Percentiles rank a stretch among this genome's conserved stretches.
Evolutionary conservation across 2,797 vertebrate species (phyloP).

Genomic region (Eulemur rubriventer): DNA sequence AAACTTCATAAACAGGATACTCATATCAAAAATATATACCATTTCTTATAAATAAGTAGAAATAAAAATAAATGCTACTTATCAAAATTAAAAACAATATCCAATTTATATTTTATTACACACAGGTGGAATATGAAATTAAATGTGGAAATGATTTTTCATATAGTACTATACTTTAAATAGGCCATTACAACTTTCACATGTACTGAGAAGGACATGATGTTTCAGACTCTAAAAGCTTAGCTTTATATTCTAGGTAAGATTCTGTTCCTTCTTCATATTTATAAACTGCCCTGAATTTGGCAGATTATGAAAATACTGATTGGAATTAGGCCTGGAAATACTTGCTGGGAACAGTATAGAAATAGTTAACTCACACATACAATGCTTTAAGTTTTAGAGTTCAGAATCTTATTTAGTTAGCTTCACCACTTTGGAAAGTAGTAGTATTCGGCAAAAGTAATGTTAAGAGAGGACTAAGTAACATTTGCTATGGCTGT

Average conservation of each 20-base stretch:
- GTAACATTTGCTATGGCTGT: not conserved
- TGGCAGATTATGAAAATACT: not conserved
- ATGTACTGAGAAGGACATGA: not conserved
- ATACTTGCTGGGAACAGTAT: not conserved
- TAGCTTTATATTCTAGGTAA: not conserved
- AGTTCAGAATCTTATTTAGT: not conserved
- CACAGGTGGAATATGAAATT: not conserved
- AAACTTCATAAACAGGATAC: not conserved
- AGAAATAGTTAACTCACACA: constrained; percentile 6
- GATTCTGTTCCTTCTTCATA: not conserved
- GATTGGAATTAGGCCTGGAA: not conserved
- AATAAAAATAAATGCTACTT: not conserved
- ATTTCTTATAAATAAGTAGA: not conserved
- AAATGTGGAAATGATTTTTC: not conserved
- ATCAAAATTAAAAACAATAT: constrained; percentile 12
- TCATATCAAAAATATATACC: not conserved
- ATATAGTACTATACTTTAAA: not conserved
- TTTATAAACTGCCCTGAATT: constrained; percentile 11
- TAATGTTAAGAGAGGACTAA: not conserved
- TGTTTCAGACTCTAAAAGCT: not conserved
- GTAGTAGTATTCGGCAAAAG: not conserved
- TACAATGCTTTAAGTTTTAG: not conserved
- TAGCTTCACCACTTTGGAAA: not conserved
- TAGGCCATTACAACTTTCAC: not conserved
- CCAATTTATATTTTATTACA: not conserved